These are phyloP conservation scores for Muricea muricata DNA, from an alignment of 92 coral and sea anemone genomes.

Conservation along the genomic window DNA sequence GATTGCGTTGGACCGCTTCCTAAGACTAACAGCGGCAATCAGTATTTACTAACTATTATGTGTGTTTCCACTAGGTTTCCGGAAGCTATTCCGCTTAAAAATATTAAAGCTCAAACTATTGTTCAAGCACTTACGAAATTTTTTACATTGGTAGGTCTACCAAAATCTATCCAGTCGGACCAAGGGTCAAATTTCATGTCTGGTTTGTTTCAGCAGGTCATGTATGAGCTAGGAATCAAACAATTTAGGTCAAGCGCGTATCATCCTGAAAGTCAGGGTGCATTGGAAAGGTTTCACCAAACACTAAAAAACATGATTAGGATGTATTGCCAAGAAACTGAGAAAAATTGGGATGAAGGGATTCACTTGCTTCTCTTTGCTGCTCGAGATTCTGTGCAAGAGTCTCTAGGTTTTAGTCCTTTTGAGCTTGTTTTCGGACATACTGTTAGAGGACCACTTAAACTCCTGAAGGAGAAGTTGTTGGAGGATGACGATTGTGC, in stretches of 20 bases:
- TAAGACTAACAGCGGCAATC: constrained; percentile 63
- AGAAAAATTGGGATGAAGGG: constrained; percentile 63
- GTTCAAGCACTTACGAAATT: constrained; percentile 61
- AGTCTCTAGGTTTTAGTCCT: constrained; percentile 69
- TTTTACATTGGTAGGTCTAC: constrained; percentile 65
- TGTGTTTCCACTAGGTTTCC: constrained; percentile 61
- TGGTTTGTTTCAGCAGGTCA: constrained; percentile 71
- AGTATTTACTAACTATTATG: constrained; percentile 67
- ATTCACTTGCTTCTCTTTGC: constrained; percentile 52
- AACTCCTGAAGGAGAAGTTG: constrained; percentile 62
- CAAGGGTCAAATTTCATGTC: constrained; percentile 78
- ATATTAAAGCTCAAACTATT: constrained; percentile 65
- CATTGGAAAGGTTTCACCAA: constrained; percentile 58
- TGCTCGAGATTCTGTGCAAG: constrained; percentile 60
- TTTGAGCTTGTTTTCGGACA: constrained; percentile 70
- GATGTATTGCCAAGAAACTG: constrained; percentile 46
- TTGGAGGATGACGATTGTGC: neutral
- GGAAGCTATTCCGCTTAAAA: constrained; percentile 57
- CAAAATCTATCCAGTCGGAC: constrained; percentile 68
- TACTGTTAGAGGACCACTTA: constrained; percentile 68
- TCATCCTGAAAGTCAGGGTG: constrained; percentile 70
- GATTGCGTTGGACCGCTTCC: constrained; percentile 70
- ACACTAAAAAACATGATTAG: constrained; percentile 60
- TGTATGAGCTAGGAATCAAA: constrained; percentile 66
- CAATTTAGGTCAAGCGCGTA: constrained; percentile 59